These are phyloP conservation scores for Diarsia mendica DNA, from an alignment of 2,888 invertebrate genomes.

Conservation along the genomic window DNA sequence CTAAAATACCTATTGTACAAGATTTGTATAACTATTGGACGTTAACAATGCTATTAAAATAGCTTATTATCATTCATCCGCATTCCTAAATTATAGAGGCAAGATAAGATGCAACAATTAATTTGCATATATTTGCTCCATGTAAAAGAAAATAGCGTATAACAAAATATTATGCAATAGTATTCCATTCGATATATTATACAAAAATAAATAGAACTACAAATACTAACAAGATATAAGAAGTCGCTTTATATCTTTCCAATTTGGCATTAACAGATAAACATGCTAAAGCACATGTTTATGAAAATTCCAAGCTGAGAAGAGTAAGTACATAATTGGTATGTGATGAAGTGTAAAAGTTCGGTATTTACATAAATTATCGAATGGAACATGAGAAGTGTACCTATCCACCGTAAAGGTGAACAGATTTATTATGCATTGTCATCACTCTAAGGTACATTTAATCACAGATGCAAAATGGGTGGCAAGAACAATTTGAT, in stretches of 20 bases:
- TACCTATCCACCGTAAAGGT: slow-evolving; percentile 60
- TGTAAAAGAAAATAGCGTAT: slow-evolving; percentile 46
- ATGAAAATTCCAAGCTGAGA: slow-evolving; percentile 76
- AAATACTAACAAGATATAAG: slow-evolving; percentile 13
- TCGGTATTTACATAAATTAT: slow-evolving; percentile 49
- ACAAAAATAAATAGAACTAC: slow-evolving; percentile 6
- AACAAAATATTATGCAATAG: slow-evolving; percentile 56
- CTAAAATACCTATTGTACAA: slow-evolving; percentile 78
- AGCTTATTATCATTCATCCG: slow-evolving; percentile 66
- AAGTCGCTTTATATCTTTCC: slow-evolving; percentile 63
- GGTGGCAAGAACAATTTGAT: slow-evolving; percentile 78
- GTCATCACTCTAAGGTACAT: slow-evolving; percentile 73
- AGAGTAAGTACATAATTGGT: slow-evolving; percentile 52
- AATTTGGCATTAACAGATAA: slow-evolving; percentile 75
- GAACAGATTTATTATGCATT: slow-evolving; percentile 72
- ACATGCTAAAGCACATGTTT: slow-evolving; percentile 64
- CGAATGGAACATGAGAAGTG: slow-evolving; percentile 54
- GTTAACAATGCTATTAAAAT: slow-evolving; percentile 66
- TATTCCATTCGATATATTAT: slow-evolving; percentile 56
- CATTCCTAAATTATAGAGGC: slow-evolving; percentile 66
- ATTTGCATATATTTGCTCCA: slow-evolving; percentile 57
- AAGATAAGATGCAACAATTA: slow-evolving; percentile 71
- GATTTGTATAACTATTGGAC: slow-evolving; percentile 77
- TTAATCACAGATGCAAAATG: slow-evolving; percentile 85
- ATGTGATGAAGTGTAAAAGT: slow-evolving; percentile 13